A percentile compares a stretch with the other conserved stretches of the same genome.
Conservation (phyloP, 2,113 vertebrate genomes). For the Protobothrops flavoviridis region DNA sequence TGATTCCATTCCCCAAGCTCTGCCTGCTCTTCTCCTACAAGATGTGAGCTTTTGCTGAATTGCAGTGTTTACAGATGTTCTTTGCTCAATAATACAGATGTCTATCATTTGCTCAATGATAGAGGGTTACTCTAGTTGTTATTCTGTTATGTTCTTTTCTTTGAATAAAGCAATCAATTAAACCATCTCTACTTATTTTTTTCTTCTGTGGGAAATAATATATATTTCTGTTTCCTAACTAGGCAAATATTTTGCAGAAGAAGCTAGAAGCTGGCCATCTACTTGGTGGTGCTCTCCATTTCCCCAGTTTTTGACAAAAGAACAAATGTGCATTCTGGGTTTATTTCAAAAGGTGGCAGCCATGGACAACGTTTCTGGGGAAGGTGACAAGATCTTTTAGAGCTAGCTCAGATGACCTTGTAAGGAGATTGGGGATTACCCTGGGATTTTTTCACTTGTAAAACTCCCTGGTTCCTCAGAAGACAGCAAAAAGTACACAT, state of each 20-base stretch:
- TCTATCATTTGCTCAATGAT: too few species aligned
- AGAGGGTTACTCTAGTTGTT: background rate
- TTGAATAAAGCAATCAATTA: background rate
- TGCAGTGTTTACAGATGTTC: background rate
- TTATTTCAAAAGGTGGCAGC: conserved; percentile 14
- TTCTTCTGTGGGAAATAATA: background rate
- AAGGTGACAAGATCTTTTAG: background rate
- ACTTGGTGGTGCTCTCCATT: background rate
- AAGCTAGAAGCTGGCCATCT: background rate
- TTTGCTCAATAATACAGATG: background rate
- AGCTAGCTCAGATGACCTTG: background rate
- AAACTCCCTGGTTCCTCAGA: background rate
- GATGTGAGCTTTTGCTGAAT: background rate
- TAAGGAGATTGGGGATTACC: background rate
- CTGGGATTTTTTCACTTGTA: background rate
- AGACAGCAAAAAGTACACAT: background rate
- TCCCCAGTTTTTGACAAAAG: background rate
- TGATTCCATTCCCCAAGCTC: background rate
- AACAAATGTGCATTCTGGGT: background rate
- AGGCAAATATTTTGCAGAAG: background rate
- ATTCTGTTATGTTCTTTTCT: background rate
- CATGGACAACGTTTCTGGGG: background rate
- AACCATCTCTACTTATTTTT: background rate
- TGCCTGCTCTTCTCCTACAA: background rate
- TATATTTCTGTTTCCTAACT: background rate